Percentiles rank a stretch among this genome's conserved stretches.
Conservation (phyloP, 2,113 vertebrate genomes). For the Megalops atlanticus region DNA sequence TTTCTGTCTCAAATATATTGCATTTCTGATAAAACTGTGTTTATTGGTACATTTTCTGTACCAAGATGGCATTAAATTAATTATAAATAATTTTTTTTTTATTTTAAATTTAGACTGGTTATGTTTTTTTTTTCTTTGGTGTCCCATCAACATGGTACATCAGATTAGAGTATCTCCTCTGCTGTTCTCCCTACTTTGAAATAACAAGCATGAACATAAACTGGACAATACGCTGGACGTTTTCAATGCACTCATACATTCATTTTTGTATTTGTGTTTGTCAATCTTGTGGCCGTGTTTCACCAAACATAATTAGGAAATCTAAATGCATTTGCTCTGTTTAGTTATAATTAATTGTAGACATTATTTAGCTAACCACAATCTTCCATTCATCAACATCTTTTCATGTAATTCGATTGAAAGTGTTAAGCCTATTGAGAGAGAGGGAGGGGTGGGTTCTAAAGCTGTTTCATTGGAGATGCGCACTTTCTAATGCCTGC, state of each 20-base stretch:
- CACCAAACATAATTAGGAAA: conserved; percentile 27
- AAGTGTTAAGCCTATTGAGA: conserved; percentile 44
- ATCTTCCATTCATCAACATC: conserved; percentile 45
- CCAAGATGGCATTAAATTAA: background rate
- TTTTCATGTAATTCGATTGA: conserved; percentile 53
- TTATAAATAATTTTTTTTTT: background rate
- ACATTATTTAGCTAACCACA: conserved; percentile 42
- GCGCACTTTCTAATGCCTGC: background rate
- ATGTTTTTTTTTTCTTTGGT: background rate
- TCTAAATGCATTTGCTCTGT: conserved; percentile 40
- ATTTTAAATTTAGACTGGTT: background rate
- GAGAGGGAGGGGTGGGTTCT: conserved; percentile 23
- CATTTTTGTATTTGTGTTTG: background rate
- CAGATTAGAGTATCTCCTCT: background rate
- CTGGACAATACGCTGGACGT: conserved; percentile 5
- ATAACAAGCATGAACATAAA: background rate
- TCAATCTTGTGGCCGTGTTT: conserved; percentile 23
- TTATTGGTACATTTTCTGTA: too few species aligned
- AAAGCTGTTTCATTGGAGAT: conserved; percentile 18
- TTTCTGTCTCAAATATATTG: background rate
- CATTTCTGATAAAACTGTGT: background rate
- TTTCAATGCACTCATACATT: background rate
- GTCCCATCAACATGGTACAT: too few species aligned
- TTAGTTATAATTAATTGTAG: conserved; percentile 45
- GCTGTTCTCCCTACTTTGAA: background rate